Percentiles rank a stretch among this genome's conserved stretches.
phyloP scores from a whole-genome alignment of 1,140 invertebrate species.

The Dermatophagoides farinae region DNA sequence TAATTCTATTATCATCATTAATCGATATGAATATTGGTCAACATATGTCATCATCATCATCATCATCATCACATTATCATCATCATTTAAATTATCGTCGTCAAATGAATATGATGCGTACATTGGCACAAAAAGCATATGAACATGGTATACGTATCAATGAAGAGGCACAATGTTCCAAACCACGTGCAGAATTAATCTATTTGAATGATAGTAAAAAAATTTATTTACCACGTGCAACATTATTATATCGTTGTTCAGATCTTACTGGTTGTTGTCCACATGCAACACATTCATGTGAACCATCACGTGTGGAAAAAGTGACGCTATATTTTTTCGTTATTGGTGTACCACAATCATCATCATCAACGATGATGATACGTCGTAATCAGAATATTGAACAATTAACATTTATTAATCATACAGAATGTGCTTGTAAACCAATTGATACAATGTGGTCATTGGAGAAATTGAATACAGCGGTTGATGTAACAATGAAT shows the following conservation, averaged over 20 bases:
- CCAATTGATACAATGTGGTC: neutral
- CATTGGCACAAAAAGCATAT: neutral
- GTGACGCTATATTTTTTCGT: slow-evolving; percentile 13
- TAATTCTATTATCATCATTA: neutral
- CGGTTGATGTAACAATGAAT: neutral
- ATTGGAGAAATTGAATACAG: neutral
- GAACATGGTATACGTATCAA: slow-evolving; percentile 3
- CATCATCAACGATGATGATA: neutral
- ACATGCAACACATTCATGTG: slow-evolving; percentile 11
- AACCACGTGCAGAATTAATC: neutral
- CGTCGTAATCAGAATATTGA: slow-evolving; percentile 12
- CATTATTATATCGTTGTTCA: slow-evolving; percentile 17
- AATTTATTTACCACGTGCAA: slow-evolving; percentile 16
- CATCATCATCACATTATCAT: too few relatives aligned
- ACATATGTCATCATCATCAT: neutral
- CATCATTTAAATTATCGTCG: neutral
- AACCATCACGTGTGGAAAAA: slow-evolving; percentile 5
- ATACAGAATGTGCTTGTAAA: slow-evolving; percentile 16
- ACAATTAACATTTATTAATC: slow-evolving; percentile 15
- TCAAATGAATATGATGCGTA: slow-evolving; percentile 4
- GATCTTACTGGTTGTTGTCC: slow-evolving; percentile 16
- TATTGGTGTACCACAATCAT: neutral
- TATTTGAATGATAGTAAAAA: slow-evolving; percentile 5
- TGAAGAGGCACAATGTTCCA: neutral
- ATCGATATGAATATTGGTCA: neutral